Base-by-base conservation (phyloP, 2,797 vertebrate genomes). In the Sebastes taczanowskii region DNA sequence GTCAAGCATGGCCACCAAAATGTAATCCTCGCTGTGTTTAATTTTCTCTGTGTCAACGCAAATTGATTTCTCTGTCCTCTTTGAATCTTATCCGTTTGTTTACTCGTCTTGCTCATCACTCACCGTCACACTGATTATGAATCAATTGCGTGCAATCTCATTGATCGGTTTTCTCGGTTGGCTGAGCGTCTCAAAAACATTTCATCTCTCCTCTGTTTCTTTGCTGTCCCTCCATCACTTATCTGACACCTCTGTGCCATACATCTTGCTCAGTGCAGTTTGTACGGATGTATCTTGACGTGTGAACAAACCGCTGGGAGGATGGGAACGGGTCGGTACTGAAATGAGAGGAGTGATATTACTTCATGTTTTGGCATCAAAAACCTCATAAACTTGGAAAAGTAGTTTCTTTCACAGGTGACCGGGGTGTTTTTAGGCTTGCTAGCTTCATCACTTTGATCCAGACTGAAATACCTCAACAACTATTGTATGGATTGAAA, bases 61-160 rank as follows among this genome's bases (percentile, higher is more conserved):
- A 91, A 91, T 90, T 89, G 88, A 93, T 92, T 70, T 91, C 71
- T 64, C 80, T 55, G 76, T 92, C 77, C 81, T 84, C 78, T 85
- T 85, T 82, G 60, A 83, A 88, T 92, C 69, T 32, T 90, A 81
- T 87, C 70, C 81, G 80, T 93, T 86, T 93, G 89, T 88, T 88
- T 89, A 88, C 79, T 77, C 23, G 64, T 78, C 69, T 82, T 72
- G 87, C 85, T 90, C 74, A 83, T 90, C 81, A 58, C 71, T 90
- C 90, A 62, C 83, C 80, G 88, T 88, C 87, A 84, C 86, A 80
- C 89, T 82, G 85, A 91, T 91, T 91, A 89, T 86, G 82, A 91
- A 92, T 89, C 85, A 77, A 71, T 79, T 74, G 82, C 25, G 58
- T 64, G 74, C 77, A 78, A 78, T 87, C 63, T 82, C 83, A 92